Conservation (phyloP, 2,113 vertebrate species). For the Crocuta crocuta region DNA sequence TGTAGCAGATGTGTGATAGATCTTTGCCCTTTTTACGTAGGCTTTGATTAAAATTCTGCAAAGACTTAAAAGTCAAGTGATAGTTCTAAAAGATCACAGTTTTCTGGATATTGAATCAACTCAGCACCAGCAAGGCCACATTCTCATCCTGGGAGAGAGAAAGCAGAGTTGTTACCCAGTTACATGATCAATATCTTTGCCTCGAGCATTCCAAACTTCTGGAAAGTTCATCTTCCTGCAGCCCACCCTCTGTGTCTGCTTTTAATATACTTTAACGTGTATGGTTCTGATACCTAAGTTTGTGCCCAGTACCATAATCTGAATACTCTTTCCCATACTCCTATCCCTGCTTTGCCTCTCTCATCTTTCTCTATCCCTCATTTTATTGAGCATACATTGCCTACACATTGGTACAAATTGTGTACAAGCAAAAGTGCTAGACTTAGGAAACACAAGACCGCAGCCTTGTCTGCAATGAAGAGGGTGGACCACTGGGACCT, state of each 20-base stretch:
- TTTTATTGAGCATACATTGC: neutral
- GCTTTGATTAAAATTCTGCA: conserved; percentile 17
- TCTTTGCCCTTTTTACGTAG: neutral
- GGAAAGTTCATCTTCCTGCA: neutral
- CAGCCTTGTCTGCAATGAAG: neutral
- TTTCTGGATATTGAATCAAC: neutral
- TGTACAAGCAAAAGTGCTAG: neutral
- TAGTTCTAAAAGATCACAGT: neutral
- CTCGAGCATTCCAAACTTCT: conserved; percentile 1
- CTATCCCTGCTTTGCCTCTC: neutral
- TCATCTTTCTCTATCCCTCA: neutral
- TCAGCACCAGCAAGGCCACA: neutral
- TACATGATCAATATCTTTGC: neutral
- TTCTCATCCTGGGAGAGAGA: neutral
- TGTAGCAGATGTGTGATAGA: neutral
- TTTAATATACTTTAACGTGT: neutral
- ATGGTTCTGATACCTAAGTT: neutral
- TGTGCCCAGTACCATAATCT: neutral
- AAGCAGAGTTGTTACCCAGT: neutral
- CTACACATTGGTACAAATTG: neutral
- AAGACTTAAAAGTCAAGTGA: neutral
- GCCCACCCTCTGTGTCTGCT: neutral
- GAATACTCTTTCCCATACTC: neutral
- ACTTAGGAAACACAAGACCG: neutral
- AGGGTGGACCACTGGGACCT: neutral